Evolutionary conservation across 2,113 vertebrate genomes (phyloP), one percentile per base, ranked within the genome.

Genomic region (Eublepharis macularius): DNA sequence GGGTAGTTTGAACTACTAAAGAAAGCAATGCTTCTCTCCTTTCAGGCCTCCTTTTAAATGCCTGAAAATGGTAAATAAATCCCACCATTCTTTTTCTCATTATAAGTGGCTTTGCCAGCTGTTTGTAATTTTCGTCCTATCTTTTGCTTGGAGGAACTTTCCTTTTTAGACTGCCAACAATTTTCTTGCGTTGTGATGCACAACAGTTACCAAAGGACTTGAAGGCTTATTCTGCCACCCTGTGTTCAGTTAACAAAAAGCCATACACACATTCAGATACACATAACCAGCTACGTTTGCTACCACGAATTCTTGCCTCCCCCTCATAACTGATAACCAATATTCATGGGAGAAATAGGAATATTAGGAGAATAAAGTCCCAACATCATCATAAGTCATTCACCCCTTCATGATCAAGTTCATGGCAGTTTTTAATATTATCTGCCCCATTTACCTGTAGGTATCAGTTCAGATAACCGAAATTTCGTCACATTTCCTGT

Each of bases 401-500:
- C 1, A 7, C 85, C 19, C 70, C 89, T 85, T 84, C 29, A 70
- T 41, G 85, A 14, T 69, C 29, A 75, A 81, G 88, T 43, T 77
- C 65, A 85, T 1, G 26, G 57, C 34, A 36, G 80, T 45, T 82
- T 86, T 39, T 78, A 90, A 43, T 26, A 90, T 81, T 90, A 80
- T 84, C 87, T 91, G 54, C 10, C 78, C 74, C 21, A 39, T 66
- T 94, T 95, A 97, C 97, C 95, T 96, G 96, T 96, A 88, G 95
- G 90, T 39, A 93, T 84, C 86, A 97, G 88, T 76, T 98, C 96
- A 92, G 96, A 94, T 93, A 98, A 94, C 83, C 96, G 95, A 93
- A 98, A 92, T 80, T 93, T 96, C 13, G 95, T 94, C 12, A 91
- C 88, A 88, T 97, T 95, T 85, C 90, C 96, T 97, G 87, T n/a